Base-by-base conservation (phyloP, 2,797 vertebrate species). In the Anguilla obscura region DNA sequence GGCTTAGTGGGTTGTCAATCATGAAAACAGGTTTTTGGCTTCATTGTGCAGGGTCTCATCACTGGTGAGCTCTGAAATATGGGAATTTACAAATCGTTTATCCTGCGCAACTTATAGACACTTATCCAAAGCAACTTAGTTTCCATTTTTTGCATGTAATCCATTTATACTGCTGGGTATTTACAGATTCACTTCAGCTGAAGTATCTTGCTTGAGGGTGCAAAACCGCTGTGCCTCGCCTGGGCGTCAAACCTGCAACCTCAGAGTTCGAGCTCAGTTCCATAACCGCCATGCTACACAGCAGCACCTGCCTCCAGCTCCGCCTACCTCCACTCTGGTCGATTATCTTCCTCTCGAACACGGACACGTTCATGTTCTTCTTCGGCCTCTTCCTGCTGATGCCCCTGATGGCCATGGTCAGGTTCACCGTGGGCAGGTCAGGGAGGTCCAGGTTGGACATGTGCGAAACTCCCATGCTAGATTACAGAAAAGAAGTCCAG, bases 261-360 rank as follows among this genome's bases (percentile, higher is more conserved):
- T 58, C 14, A 9, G n/a, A 10, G n/a, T 18, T 69, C 1, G 56
- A 18, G 24, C 24, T n/a, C 63, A 69, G 63, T 69, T 69, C 24
- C 18, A 1, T 24, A 18, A 4, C 52, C 1, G 52, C 1, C 12
- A 54, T 54, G 52, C 52, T 54, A 54, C 52, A 54, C 52, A 10
- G 52, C 52, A 9, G 3, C 56, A 14, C 14, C 56, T 16, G 7
- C 1, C 63, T 27, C 63, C 63, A 66, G 63, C 24, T 66, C 63
- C 3, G 5, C 63, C 18, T 82, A 95, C 94, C 93, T 14, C 89
- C 82, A 85, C 24, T 87, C 0, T 85, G 86, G 84, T 92, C 92
- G 16, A 96, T 91, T 30, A 96, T 91, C 36, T 92, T 91, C 85
- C 92, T 95, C 92, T 96, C 96, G 90, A 96, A 96, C 66, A 93